Evolutionary conservation across 2,797 vertebrate genomes (phyloP), one percentile per base, ranked within the genome.

Genomic region (Allobates femoralis): DNA sequence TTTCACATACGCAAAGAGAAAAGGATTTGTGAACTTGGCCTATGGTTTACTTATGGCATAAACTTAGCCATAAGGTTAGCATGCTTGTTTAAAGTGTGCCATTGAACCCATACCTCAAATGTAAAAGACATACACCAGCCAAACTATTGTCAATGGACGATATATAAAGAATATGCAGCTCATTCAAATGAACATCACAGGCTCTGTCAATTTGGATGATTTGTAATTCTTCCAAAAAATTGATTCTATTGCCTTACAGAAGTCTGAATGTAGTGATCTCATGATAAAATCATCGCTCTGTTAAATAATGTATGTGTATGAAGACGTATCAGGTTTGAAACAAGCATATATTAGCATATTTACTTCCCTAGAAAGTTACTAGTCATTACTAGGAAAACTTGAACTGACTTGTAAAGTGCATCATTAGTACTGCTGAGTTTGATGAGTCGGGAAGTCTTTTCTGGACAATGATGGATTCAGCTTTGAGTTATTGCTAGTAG

Each of bases 401-500:
- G 28, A 80, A 81, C 78, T 86, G 56, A 69, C 62, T 81, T 81
- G 69, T 81, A 86, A 81, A 30, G 73, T 86, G 67, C 78, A 81
- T 86, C 78, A 81, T 81, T 86, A 86, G 73, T 21, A 30, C 51
- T 75, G 55, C 85, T 51, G 55, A 81, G 66, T 51, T 79, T 85
- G 84, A 79, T 74, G 55, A 86, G 77, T 60, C 26, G 37, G 41
- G 66, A 78, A 66, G 51, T 51, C 28, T 86, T 86, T 86, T 37
- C 55, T 76, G 51, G 78, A 80, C 78, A 51, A 75, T 81, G 85
- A 86, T 86, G 85, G 78, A 86, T 81, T 69, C 32, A 60, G 78
- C 41, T 75, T 37, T 16, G 34, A 74, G 41, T 50, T 73, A 60
- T 60, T 81, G 78, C 75, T 79, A 80, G 74, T n/a, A 81, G 56